phyloP scores from a whole-genome alignment of 2,113 vertebrate genomes.

The Rhinogobius similis region DNA sequence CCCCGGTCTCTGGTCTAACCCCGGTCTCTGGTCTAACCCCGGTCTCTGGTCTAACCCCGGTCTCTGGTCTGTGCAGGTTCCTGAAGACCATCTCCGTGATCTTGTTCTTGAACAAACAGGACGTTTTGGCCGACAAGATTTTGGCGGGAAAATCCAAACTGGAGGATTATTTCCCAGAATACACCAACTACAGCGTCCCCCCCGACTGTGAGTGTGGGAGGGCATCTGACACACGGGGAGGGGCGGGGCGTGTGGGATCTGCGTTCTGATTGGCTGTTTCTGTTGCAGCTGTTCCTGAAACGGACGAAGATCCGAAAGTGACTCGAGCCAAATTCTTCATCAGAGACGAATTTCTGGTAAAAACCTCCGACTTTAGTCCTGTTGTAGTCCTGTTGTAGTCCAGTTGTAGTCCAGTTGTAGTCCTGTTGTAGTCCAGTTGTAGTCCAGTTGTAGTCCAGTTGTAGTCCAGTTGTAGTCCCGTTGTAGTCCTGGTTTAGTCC shows the following conservation, averaged over 20 bases:
- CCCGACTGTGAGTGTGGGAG: slow-evolving; percentile 78
- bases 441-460: too few species aligned
- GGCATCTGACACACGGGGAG: not conserved
- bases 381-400: too few species aligned
- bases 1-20: too few species aligned
- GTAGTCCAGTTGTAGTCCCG: too few species aligned
- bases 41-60: too few species aligned
- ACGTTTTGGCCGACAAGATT: slow-evolving; percentile 96
- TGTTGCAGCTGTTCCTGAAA: slow-evolving; percentile 55
- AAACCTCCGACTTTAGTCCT: not conserved
- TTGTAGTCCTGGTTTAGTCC: too few species aligned
- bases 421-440: too few species aligned
- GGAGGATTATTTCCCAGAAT: slow-evolving; percentile 98
- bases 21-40: too few species aligned
- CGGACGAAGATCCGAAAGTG: slow-evolving; percentile 60
- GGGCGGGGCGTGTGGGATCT: not conserved
- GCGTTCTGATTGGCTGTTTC: not conserved
- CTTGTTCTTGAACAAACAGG: slow-evolving; percentile 98
- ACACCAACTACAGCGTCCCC: slow-evolving; percentile 87
- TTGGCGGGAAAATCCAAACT: slow-evolving; percentile 97
- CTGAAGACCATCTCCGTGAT: slow-evolving; percentile 3
- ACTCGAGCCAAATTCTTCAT: slow-evolving; percentile 70
- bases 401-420: too few species aligned
- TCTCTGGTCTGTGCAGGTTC: not conserved
- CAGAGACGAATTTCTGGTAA: slow-evolving; percentile 56